Conservation (phyloP, 2,888 invertebrate species). For the Cephalotes varians region DNA sequence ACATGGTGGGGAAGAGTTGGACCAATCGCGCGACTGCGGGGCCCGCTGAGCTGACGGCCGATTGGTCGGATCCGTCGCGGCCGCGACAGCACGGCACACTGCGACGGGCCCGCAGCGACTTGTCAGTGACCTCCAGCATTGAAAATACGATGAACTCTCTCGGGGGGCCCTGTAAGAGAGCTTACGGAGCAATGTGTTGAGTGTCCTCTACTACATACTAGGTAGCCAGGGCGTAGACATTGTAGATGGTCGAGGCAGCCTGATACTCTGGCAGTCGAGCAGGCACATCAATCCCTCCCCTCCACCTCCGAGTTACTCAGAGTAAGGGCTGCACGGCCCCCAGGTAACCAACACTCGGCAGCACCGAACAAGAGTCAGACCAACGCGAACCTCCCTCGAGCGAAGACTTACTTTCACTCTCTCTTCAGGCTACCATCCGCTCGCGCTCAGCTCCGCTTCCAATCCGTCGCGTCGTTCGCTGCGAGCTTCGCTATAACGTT, state of each 20-base stretch:
- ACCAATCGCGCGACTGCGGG: conserved; percentile 71
- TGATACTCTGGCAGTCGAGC: conserved; percentile 69
- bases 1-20: conserved; percentile 58
- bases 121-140: conserved; percentile 95
- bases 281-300: conserved; percentile 76
- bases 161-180: conserved; percentile 83
- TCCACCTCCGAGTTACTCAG: conserved; percentile 63
- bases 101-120: conserved; percentile 86
- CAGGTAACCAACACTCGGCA: conserved; percentile 83
- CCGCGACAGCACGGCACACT: conserved; percentile 79
- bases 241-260: conserved; percentile 75
- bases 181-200: conserved; percentile 85
- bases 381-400: conserved; percentile 86
- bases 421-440: conserved; percentile 69
- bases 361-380: conserved; percentile 84
- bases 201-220: conserved; percentile 84
- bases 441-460: conserved; percentile 30
- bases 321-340: conserved; percentile 83
- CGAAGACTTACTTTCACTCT: conserved; percentile 86
- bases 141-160: conserved; percentile 91
- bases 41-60: conserved; percentile 79
- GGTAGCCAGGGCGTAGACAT: conserved; percentile 87
- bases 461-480: conserved; percentile 30
- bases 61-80: conserved; percentile 81
- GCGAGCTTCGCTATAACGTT: conserved; percentile 69